phyloP scores from a whole-genome alignment of 2,797 vertebrate genomes.

The Cynopterus sphinx region DNA sequence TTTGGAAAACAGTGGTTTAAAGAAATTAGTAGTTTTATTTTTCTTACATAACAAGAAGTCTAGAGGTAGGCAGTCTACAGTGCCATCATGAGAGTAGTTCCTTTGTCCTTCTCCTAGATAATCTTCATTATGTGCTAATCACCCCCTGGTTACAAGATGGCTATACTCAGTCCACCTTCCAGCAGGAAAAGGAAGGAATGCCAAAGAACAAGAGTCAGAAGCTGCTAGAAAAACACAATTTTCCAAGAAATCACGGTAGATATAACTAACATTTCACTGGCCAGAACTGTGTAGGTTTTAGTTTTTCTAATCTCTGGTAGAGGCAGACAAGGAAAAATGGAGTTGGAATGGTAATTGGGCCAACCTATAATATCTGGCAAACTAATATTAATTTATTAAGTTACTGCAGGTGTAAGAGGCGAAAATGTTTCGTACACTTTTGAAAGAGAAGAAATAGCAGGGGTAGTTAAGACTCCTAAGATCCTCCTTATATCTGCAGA shows the following conservation, averaged over 20 bases:
- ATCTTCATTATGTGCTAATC: not conserved
- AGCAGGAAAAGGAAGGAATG: not conserved
- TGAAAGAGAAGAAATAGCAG: conserved; percentile 24
- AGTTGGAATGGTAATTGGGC: not conserved
- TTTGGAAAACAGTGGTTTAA: conserved; percentile 2
- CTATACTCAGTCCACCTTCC: not conserved
- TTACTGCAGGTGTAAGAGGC: not conserved
- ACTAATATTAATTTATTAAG: not conserved
- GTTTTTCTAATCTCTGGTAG: not conserved
- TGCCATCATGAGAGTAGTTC: not conserved
- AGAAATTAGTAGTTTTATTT: not conserved
- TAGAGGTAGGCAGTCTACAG: not conserved
- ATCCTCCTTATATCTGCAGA: not conserved
- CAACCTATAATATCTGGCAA: not conserved
- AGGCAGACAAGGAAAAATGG: not conserved
- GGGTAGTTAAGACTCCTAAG: not conserved
- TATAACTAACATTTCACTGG: not conserved
- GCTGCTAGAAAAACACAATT: not conserved
- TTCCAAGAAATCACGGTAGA: not conserved
- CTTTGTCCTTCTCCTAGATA: not conserved
- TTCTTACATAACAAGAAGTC: not conserved
- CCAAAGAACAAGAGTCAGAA: not conserved
- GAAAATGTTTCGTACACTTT: not conserved
- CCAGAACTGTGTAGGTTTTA: not conserved
- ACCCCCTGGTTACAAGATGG: not conserved